phyloP scores from a whole-genome alignment of 2,113 vertebrate species.

The Poicephalus gulielmi region DNA sequence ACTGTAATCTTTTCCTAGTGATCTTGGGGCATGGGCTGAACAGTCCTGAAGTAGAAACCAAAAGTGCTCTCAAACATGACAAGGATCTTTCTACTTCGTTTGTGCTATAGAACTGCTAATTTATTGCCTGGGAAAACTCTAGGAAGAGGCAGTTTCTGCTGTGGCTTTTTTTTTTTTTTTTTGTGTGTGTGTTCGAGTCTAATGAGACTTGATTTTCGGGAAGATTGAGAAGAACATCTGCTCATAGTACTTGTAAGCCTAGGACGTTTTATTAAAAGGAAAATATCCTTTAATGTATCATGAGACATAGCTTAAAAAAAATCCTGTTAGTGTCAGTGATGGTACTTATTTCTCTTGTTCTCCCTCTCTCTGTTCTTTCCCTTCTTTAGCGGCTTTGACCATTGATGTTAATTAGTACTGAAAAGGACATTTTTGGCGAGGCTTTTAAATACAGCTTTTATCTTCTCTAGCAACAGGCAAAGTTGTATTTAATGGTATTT shows the following conservation, averaged over 20 bases:
- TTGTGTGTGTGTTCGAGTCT: neutral
- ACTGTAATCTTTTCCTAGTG: neutral
- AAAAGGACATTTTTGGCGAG: constrained; percentile 78
- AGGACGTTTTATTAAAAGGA: constrained; percentile 45
- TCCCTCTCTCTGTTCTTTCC: constrained; percentile 40
- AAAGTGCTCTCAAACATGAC: neutral
- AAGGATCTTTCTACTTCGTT: neutral
- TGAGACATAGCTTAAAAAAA: constrained; percentile 56
- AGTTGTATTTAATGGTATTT: constrained; percentile 61
- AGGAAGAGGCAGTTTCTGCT: neutral
- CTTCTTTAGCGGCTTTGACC: constrained; percentile 65
- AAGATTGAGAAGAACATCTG: constrained; percentile 26
- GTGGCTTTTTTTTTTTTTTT: neutral
- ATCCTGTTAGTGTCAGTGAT: constrained; percentile 51
- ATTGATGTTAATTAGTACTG: constrained; percentile 78
- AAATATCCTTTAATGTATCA: constrained; percentile 56
- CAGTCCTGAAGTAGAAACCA: neutral
- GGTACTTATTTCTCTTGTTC: constrained; percentile 55
- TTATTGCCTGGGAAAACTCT: neutral
- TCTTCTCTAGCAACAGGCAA: constrained; percentile 62
- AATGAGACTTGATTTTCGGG: neutral
- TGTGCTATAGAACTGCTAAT: neutral
- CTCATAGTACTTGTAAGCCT: neutral
- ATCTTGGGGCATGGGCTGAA: neutral
- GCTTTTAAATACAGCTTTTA: constrained; percentile 74